These are phyloP conservation scores for Arctopsyche grandis DNA, from an alignment of 1,140 invertebrate species.

Conservation along the genomic window DNA sequence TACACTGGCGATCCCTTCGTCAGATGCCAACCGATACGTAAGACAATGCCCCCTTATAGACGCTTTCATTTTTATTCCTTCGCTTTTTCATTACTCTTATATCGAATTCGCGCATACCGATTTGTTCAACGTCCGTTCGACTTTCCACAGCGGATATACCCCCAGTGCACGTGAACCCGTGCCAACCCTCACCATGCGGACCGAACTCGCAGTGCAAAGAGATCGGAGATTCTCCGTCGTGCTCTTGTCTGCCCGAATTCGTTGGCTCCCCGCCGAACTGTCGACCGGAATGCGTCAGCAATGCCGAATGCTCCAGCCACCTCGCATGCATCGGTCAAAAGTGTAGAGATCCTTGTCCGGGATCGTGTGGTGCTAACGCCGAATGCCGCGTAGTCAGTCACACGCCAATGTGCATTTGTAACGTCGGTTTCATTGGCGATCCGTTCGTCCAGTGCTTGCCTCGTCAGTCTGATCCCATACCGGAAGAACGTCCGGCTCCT, in stretches of 20 bases:
- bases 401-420: constrained; percentile 77
- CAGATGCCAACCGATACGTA: constrained; percentile 73
- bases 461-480: constrained; percentile 58
- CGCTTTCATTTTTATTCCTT: neutral
- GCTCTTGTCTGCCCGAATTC: constrained; percentile 71
- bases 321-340: constrained; percentile 72
- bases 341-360: constrained; percentile 78
- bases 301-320: constrained; percentile 71
- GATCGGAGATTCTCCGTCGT: constrained; percentile 68
- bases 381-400: constrained; percentile 80
- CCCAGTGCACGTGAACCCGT: constrained; percentile 68
- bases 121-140: constrained; percentile 57
- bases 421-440: constrained; percentile 74
- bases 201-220: constrained; percentile 77
- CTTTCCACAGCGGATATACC: constrained; percentile 57
- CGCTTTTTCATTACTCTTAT: neutral
- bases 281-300: constrained; percentile 73
- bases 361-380: constrained; percentile 78
- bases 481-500: constrained; percentile 65
- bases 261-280: constrained; percentile 74
- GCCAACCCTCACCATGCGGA: constrained; percentile 80
- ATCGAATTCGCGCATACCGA: neutral
- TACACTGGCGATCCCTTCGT: constrained; percentile 80
- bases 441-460: constrained; percentile 71
- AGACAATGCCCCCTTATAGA: constrained; percentile 54